These are phyloP conservation scores for Myotis daubentonii DNA, from an alignment of 2,797 vertebrate genomes.

Conservation along the genomic window DNA sequence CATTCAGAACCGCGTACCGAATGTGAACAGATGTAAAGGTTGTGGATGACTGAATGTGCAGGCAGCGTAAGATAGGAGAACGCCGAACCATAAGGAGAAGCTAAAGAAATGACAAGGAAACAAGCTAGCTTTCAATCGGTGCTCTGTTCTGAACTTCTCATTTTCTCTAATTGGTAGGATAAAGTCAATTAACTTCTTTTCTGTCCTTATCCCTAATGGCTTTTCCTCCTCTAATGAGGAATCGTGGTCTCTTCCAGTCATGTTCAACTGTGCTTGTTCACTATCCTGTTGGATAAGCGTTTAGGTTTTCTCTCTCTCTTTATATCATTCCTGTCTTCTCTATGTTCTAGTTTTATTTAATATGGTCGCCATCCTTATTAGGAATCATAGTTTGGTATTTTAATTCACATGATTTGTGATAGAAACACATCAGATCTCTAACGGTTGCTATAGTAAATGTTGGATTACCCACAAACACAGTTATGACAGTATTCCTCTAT, in stretches of 20 bases:
- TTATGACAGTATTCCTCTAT: not conserved
- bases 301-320: not conserved
- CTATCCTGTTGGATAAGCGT: not conserved
- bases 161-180: constrained; percentile 54
- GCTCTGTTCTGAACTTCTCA: not conserved
- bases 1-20: not conserved
- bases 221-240: not conserved
- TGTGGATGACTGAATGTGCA: not conserved
- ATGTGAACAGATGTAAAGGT: constrained; percentile 31
- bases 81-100: constrained; percentile 7
- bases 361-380: not conserved
- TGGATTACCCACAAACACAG: not conserved
- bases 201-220: constrained; percentile 10
- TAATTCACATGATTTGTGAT: not conserved
- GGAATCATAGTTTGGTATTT: constrained; percentile 11
- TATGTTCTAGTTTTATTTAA: constrained; percentile 13
- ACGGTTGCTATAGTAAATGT: not conserved
- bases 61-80: not conserved
- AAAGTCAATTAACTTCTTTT: constrained; percentile 48
- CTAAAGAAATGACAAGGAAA: not conserved
- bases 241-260: not conserved
- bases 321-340: not conserved
- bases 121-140: not conserved
- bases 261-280: not conserved
- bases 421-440: constrained; percentile 13